A percentile compares a stretch with the other conserved stretches of the same genome.
phyloP scores from a whole-genome alignment of 2,113 vertebrate genomes.

The Ardeotis arabs region DNA sequence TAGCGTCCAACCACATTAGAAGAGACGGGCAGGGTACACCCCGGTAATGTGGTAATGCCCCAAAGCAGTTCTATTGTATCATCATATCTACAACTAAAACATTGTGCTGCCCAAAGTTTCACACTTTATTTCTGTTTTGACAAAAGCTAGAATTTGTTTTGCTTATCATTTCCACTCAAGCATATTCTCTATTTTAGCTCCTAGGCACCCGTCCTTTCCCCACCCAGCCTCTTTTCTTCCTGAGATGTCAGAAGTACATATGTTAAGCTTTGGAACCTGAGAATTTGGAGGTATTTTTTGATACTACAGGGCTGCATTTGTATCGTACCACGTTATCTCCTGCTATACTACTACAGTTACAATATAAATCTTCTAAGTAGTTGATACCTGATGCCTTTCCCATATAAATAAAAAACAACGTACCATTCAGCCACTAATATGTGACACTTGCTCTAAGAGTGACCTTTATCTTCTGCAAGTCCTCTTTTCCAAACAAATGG shows the following conservation, averaged over 20 bases:
- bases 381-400: constrained; percentile 24
- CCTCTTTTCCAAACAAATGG: neutral
- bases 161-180: neutral
- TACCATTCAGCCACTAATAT: neutral
- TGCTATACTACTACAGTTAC: neutral
- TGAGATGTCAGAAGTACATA: constrained; percentile 25
- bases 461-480: neutral
- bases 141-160: neutral
- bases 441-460: neutral
- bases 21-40: neutral
- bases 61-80: neutral
- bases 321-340: neutral
- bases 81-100: neutral
- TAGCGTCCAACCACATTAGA: neutral
- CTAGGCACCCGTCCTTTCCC: neutral
- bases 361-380: constrained; percentile 14
- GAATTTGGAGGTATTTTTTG: constrained; percentile 49
- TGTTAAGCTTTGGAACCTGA: constrained; percentile 47
- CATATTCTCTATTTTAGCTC: neutral
- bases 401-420: neutral
- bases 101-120: neutral
- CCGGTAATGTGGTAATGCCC: neutral
- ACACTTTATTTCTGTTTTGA: neutral
- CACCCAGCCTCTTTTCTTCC: constrained; percentile 23
- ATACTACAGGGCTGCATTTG: constrained; percentile 41